Evolutionary conservation across 2,888 invertebrate species (phyloP).

Genomic region (Scelioninae gen. 1): DNA sequence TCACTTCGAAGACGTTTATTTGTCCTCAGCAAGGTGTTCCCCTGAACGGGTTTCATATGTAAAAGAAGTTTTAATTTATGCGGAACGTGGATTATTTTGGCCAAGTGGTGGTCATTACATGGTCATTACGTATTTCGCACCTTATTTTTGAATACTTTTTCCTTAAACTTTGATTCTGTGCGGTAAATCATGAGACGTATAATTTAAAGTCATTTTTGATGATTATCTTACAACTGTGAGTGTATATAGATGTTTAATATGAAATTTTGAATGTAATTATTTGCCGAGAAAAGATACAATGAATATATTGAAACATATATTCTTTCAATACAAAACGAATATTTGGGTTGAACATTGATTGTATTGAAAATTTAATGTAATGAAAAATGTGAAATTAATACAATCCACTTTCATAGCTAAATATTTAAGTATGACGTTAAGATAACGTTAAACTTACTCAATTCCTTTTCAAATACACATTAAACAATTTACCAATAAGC

Average conservation of each 20-base stretch:
- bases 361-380: no score
- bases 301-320: no score
- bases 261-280: no score
- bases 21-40: conserved; percentile 29
- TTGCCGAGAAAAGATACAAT: no score
- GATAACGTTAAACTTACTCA: conserved; percentile 6
- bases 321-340: no score
- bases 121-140: conserved; percentile 61
- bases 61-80: conserved; percentile 64
- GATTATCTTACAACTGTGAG: no score
- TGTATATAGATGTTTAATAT: no score
- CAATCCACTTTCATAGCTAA: neutral
- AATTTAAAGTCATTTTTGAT: neutral
- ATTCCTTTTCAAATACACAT: conserved; percentile 1
- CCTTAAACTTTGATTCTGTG: conserved; percentile 17
- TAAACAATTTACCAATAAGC: conserved; percentile 14
- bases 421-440: neutral
- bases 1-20: conserved; percentile 12
- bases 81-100: conserved; percentile 56
- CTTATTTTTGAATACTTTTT: conserved; percentile 49
- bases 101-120: conserved; percentile 59
- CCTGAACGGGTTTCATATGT: conserved; percentile 58
- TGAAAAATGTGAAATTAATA: no score
- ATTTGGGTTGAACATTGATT: no score
- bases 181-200: conserved; percentile 35